Evolutionary conservation across 2,888 invertebrate species (phyloP).

Genomic region (Omphaloscelis lunosa): DNA sequence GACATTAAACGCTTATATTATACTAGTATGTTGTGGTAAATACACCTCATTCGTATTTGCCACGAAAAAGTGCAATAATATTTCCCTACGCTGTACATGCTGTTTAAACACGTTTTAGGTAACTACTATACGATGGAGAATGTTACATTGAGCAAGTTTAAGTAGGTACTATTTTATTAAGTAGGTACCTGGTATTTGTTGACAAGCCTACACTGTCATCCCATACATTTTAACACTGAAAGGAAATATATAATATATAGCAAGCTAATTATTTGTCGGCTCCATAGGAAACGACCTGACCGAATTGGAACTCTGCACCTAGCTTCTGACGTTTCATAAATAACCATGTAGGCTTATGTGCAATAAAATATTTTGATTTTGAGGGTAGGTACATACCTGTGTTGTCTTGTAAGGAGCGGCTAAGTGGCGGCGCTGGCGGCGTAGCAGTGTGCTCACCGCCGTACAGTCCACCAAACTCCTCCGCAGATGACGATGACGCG

Average conservation of each 20-base stretch:
- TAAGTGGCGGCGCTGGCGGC: constrained; percentile 91
- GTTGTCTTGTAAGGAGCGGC: constrained; percentile 90
- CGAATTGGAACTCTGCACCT: background rate
- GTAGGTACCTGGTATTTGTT: background rate
- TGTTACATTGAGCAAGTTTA: background rate
- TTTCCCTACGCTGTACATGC: too few relatives aligned
- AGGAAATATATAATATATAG: too few relatives aligned
- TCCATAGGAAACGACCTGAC: background rate
- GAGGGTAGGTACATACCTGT: constrained; percentile 85
- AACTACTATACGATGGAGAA: background rate
- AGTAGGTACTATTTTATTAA: background rate
- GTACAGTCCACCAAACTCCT: constrained; percentile 97
- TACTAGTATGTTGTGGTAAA: background rate
- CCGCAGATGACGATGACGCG: constrained; percentile 94
- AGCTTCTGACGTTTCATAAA: background rate
- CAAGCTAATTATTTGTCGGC: background rate
- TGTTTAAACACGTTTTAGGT: too few relatives aligned
- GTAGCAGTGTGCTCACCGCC: constrained; percentile 93
- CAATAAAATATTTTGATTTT: background rate
- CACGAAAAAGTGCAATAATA: background rate
- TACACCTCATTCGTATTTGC: background rate
- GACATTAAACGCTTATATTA: too few relatives aligned
- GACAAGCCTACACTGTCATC: background rate
- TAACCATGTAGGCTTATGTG: background rate
- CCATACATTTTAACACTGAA: background rate